Percentiles rank a stretch among this genome's conserved stretches.
These are phyloP conservation scores for Eremophila alpestris DNA, from an alignment of 2,797 vertebrate species.

Conservation along the genomic window DNA sequence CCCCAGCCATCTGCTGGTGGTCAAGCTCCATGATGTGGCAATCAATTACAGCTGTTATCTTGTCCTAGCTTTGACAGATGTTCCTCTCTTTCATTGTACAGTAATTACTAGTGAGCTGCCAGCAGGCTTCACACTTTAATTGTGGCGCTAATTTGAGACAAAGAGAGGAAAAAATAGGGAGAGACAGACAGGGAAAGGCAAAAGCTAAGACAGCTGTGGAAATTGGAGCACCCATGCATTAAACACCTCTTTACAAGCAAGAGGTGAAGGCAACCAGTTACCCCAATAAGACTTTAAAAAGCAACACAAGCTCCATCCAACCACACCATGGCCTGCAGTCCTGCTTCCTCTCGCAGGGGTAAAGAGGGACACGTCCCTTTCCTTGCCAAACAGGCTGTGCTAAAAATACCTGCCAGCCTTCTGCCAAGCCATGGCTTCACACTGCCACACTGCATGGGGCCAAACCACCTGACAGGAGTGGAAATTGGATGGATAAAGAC, in stretches of 20 bases:
- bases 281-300: neutral
- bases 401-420: constrained; percentile 59
- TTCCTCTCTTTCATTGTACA: constrained; percentile 70
- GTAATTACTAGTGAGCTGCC: constrained; percentile 73
- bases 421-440: neutral
- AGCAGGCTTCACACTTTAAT: constrained; percentile 75
- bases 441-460: neutral
- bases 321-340: neutral
- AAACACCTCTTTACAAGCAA: constrained; percentile 24
- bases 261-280: constrained; percentile 19
- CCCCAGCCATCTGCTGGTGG: constrained; percentile 73
- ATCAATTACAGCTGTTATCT: constrained; percentile 78
- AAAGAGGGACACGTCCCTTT: constrained; percentile 16
- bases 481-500: neutral
- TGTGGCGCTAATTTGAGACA: constrained; percentile 72
- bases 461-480: neutral
- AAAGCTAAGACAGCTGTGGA: constrained; percentile 48
- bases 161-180: constrained; percentile 61
- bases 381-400: constrained; percentile 10
- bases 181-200: constrained; percentile 37
- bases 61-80: constrained; percentile 71
- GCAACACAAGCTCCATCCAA: neutral
- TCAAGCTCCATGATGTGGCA: constrained; percentile 67
- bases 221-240: constrained; percentile 6
- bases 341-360: neutral